These are phyloP conservation scores for Danio kyathit DNA, from an alignment of 2,797 vertebrate genomes.

Conservation along the genomic window DNA sequence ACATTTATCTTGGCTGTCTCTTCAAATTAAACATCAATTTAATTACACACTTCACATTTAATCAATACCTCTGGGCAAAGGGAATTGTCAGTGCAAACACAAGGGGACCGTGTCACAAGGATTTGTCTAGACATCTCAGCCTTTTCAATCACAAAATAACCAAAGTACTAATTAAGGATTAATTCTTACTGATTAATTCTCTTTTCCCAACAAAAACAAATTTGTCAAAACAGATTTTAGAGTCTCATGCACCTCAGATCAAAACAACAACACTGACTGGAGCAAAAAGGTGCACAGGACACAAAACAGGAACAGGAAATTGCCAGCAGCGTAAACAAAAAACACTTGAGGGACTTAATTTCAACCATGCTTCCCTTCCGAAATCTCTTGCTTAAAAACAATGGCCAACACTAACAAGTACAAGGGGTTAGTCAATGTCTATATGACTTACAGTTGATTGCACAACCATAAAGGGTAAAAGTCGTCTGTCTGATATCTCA, in stretches of 20 bases:
- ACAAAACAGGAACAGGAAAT: slow-evolving; percentile 65
- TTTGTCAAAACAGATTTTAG: slow-evolving; percentile 45
- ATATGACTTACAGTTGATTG: slow-evolving; percentile 51
- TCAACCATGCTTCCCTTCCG: slow-evolving; percentile 37
- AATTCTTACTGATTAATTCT: slow-evolving; percentile 16
- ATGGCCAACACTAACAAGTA: slow-evolving; percentile 44
- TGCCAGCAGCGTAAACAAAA: slow-evolving; percentile 57
- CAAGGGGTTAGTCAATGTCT: slow-evolving; percentile 55
- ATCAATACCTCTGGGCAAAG: slow-evolving; percentile 16
- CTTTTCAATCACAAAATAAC: slow-evolving; percentile 10
- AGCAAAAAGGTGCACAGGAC: slow-evolving; percentile 56
- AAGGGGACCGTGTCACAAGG: neutral
- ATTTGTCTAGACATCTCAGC: neutral
- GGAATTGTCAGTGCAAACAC: slow-evolving; percentile 2
- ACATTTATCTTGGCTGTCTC: neutral
- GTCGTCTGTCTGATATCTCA: slow-evolving; percentile 66
- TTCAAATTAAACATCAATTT: slow-evolving; percentile 6
- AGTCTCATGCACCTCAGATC: slow-evolving; percentile 51
- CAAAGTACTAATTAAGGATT: slow-evolving; percentile 37
- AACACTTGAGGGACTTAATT: slow-evolving; percentile 37
- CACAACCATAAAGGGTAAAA: slow-evolving; percentile 42
- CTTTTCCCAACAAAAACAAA: slow-evolving; percentile 40
- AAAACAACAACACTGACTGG: slow-evolving; percentile 54
- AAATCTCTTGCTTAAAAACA: slow-evolving; percentile 26
- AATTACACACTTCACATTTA: slow-evolving; percentile 8